Percentiles rank a stretch among this genome's conserved stretches.
These are phyloP conservation scores for Drosophila diplacantha DNA, from an alignment of 2,888 invertebrate species.

Conservation along the genomic window DNA sequence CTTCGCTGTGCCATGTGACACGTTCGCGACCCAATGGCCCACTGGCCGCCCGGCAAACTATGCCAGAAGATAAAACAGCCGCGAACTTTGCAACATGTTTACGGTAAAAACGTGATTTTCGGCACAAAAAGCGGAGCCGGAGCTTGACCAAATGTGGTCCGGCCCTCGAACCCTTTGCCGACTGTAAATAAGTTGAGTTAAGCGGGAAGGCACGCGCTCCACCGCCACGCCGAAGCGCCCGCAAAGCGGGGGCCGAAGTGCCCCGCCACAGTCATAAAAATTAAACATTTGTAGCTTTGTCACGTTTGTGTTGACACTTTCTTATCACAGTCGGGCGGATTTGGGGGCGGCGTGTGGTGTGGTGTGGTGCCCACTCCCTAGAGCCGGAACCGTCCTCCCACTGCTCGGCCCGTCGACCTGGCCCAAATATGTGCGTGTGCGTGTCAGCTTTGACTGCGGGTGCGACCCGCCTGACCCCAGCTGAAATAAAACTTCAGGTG, in stretches of 20 bases:
- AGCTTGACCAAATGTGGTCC: conserved; percentile 67
- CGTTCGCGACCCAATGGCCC: conserved; percentile 66
- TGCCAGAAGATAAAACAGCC: conserved; percentile 61
- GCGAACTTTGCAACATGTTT: conserved; percentile 72
- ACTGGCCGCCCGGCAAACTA: conserved; percentile 41
- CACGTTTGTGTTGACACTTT: conserved; percentile 73
- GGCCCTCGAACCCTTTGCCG: conserved; percentile 55
- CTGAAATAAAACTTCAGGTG: conserved; percentile 45
- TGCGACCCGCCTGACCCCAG: conserved; percentile 61
- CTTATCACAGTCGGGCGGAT: conserved; percentile 60
- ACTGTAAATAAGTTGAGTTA: conserved; percentile 68
- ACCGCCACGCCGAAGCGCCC: conserved; percentile 1
- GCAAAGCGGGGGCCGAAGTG: conserved; percentile 7
- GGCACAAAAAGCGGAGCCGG: conserved; percentile 55
- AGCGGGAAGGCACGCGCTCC: conserved; percentile 47
- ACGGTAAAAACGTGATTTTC: conserved; percentile 73
- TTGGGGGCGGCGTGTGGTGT: conserved; percentile 2
- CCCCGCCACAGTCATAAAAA: conserved; percentile 62
- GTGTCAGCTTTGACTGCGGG: conserved; percentile 65
- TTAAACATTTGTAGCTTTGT: conserved; percentile 73
- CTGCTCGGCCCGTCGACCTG: conserved; percentile 43
- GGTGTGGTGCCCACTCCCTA: conserved; percentile 1
- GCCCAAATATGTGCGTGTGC: conserved; percentile 69
- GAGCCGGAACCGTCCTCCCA: conserved; percentile 1
- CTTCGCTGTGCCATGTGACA: conserved; percentile 40